Conservation (phyloP, 1,140 invertebrate species). For the Tribolium madens region DNA sequence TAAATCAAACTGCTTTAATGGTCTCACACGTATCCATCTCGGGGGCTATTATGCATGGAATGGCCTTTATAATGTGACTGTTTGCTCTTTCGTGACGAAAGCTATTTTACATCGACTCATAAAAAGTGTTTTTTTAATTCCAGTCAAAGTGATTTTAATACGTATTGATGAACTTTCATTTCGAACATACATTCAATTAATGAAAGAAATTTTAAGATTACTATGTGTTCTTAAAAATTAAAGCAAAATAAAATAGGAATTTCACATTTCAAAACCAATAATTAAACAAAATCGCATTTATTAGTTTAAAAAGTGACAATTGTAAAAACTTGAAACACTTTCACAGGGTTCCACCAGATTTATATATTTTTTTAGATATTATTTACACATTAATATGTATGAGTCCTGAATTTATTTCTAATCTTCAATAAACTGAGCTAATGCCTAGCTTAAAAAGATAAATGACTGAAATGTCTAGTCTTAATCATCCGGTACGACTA, state of each 20-base stretch:
- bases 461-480: background rate
- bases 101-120: conserved; percentile 31
- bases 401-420: background rate
- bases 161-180: background rate
- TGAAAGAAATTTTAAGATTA: background rate
- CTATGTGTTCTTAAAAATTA: no score
- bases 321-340: no score
- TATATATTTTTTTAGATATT: background rate
- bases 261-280: no score
- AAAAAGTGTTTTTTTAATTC: conserved; percentile 16
- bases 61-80: conserved; percentile 46
- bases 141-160: background rate
- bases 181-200: background rate
- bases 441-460: background rate
- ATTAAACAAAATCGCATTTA: no score
- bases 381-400: background rate
- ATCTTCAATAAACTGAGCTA: background rate
- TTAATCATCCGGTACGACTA: background rate
- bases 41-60: conserved; percentile 43
- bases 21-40: conserved; percentile 49
- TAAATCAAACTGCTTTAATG: conserved; percentile 66
- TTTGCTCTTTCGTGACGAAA: conserved; percentile 45
- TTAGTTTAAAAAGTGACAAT: no score
- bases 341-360: no score
- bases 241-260: no score